phyloP scores from a whole-genome alignment of 2,113 vertebrate genomes.

The Antigone vipio region DNA sequence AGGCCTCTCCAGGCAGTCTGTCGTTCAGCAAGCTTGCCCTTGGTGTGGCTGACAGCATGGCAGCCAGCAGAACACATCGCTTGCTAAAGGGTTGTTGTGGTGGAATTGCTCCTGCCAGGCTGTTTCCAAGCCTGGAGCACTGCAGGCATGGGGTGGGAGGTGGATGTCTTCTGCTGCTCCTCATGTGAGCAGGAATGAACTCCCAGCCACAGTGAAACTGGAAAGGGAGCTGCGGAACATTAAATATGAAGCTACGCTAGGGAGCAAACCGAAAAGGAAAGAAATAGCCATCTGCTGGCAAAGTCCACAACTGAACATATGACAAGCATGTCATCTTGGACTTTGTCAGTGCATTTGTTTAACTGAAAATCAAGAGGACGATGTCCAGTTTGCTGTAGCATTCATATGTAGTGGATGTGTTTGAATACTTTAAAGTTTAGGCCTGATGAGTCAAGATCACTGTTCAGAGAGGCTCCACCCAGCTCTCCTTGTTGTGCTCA shows the following conservation, averaged over 20 bases:
- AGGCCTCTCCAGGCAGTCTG: neutral
- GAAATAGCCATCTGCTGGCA: neutral
- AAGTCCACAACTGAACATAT: neutral
- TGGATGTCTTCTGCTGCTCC: neutral
- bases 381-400: neutral
- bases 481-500: neutral
- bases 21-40: rapidly evolving
- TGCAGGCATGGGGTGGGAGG: rapidly evolving
- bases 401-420: too few relatives aligned
- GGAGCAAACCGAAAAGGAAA: neutral
- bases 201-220: too few relatives aligned
- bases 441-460: neutral
- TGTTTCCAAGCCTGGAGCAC: rapidly evolving
- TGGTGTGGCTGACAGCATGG: rapidly evolving
- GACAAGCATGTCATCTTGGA: neutral
- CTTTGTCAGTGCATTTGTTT: neutral
- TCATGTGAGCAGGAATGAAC: rapidly evolving
- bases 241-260: neutral
- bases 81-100: rapidly evolving
- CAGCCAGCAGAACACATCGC: neutral
- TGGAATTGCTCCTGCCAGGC: rapidly evolving
- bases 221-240: rapidly evolving
- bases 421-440: neutral
- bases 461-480: neutral
- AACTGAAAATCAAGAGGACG: neutral